Conservation (phyloP, 2,113 vertebrate species). For the Phalacrocorax carbo region DNA sequence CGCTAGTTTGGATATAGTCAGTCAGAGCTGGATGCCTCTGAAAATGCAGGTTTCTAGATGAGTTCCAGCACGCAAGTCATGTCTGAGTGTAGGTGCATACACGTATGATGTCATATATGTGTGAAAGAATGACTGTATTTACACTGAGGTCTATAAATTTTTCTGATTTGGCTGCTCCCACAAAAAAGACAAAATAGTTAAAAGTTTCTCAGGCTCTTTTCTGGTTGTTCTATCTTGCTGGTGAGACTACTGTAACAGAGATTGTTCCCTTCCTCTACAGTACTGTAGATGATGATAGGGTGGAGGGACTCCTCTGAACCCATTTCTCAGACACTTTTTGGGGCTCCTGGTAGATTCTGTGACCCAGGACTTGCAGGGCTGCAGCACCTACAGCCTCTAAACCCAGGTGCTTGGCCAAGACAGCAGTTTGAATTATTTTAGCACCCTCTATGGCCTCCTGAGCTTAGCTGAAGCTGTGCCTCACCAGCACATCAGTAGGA, state of each 20-base stretch:
- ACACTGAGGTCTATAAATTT: rapidly evolving
- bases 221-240: background rate
- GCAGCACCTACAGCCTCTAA: background rate
- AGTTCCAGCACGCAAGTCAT: background rate
- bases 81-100: background rate
- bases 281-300: background rate
- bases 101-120: background rate
- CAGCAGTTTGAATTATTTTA: background rate
- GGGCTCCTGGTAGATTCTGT: background rate
- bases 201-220: background rate
- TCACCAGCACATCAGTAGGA: background rate
- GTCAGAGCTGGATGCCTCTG: background rate
- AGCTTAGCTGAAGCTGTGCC: background rate
- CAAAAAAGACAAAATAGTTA: background rate
- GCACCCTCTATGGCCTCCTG: background rate
- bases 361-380: background rate
- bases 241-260: background rate
- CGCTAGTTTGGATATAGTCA: background rate
- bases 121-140: background rate
- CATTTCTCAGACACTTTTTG: background rate
- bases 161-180: background rate
- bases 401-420: background rate
- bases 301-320: background rate
- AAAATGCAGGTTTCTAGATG: background rate
- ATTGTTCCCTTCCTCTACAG: background rate